Base-by-base conservation (phyloP, 2,888 invertebrate species). In the Eupithecia abbreviata region DNA sequence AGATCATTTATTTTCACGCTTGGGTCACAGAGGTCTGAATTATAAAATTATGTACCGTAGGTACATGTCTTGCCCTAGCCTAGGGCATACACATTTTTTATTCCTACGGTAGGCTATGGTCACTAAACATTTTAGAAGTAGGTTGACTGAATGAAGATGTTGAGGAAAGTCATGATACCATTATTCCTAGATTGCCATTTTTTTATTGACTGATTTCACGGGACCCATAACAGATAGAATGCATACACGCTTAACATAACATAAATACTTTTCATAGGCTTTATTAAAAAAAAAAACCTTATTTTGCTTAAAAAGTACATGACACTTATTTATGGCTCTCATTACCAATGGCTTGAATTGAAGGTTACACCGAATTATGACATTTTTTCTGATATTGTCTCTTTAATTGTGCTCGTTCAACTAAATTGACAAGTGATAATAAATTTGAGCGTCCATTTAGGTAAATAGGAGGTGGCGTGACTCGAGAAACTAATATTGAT, bases 131-230 rank as follows among this genome's bases (percentile, higher is more conserved):
- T 30, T 30, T 30, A 30, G 1, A 30, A 30, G 30, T 30, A 30
- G 30, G 30, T 30, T 30, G 30, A 30, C 30, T 30, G 30, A 30
- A 30, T 49, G 55, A 71, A 75, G 62, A 77, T 55, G n/a, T 73
- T 58, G 68, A 78, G 77, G 75, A 58, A 78, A 82, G 78, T 18
- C 69, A 9, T 7, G 18, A 15, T 66, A n/a, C 55, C 55, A 55
- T 4, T 55, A n/a, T n/a, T 55, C 7, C 55, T 55, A 55, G 15
- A 55, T 0, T n/a, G 15, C 55, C 7, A 18, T 18, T 58, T 18
- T 55, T n/a, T 0, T 3, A 55, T 55, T 7, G n/a, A n/a, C 55
- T 55, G 7, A 55, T 55, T n/a, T 55, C n/a, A 55, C 55, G n/a
- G 55, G n/a, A n/a, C n/a, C 55, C 55, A 7, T 55, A 55, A 55